A percentile compares a stretch with the other conserved stretches of the same genome.
These are phyloP conservation scores for Equus przewalskii DNA, from an alignment of 2,113 vertebrate genomes.

Conservation along the genomic window DNA sequence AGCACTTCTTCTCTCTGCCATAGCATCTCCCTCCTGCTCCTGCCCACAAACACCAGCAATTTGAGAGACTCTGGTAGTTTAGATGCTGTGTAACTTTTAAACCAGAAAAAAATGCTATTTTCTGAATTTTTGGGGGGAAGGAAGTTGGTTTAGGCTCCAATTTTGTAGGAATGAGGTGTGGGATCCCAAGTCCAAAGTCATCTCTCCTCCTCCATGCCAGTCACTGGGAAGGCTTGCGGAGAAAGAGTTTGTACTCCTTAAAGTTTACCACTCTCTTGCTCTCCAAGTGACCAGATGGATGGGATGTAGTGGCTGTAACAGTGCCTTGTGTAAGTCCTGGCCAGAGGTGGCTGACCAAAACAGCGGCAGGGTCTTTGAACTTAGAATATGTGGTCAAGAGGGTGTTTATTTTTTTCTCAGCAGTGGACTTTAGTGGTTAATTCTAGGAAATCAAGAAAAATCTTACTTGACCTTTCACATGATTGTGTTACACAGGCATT, in stretches of 20 bases:
- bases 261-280: neutral
- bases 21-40: neutral
- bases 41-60: neutral
- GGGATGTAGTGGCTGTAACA: neutral
- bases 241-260: neutral
- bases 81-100: neutral
- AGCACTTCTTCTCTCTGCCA: neutral
- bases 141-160: neutral
- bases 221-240: neutral
- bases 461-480: neutral
- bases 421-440: neutral
- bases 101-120: neutral
- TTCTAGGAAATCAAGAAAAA: slow-evolving; percentile 13
- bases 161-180: neutral
- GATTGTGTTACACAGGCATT: neutral
- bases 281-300: neutral
- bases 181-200: neutral
- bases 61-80: neutral
- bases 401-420: neutral
- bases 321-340: neutral
- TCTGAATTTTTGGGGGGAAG: neutral
- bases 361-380: neutral
- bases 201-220: neutral
- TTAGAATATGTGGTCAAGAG: neutral
- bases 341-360: neutral